Conservation (phyloP, 2,797 vertebrate species). For the Pseudomugil gertrudae region DNA sequence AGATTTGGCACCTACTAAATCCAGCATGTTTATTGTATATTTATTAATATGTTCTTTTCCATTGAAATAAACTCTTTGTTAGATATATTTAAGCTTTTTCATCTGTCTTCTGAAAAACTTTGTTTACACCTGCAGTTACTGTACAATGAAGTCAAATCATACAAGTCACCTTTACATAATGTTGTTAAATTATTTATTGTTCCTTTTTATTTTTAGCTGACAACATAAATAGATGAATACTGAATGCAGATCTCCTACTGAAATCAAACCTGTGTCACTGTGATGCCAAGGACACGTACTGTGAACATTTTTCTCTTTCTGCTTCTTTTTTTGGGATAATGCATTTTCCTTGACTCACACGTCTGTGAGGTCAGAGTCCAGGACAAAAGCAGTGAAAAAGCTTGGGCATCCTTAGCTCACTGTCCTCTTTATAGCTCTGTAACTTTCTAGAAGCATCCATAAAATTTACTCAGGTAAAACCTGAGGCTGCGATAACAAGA, state of each 20-base stretch:
- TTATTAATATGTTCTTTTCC: too few relatives aligned
- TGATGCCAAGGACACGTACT: slow-evolving; percentile 1
- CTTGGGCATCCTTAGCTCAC: slow-evolving; percentile 34
- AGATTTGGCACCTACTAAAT: too few relatives aligned
- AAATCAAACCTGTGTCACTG: slow-evolving; percentile 1
- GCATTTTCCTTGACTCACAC: slow-evolving; percentile 5
- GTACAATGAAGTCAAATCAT: background rate
- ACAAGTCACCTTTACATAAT: background rate
- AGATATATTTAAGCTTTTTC: slow-evolving; percentile 24
- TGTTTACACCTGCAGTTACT: background rate
- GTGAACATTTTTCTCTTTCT: background rate
- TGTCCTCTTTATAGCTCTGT: slow-evolving; percentile 32
- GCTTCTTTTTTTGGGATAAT: slow-evolving; percentile 25
- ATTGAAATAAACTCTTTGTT: slow-evolving; percentile 3
- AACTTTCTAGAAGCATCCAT: slow-evolving; percentile 53
- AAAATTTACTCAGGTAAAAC: slow-evolving; percentile 64
- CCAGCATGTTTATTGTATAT: too few relatives aligned
- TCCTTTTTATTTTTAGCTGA: background rate
- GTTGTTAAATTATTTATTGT: background rate
- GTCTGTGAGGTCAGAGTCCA: background rate
- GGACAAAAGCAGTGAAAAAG: slow-evolving; percentile 5
- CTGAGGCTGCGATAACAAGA: slow-evolving; percentile 52
- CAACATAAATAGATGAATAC: background rate
- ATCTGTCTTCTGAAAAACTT: slow-evolving; percentile 12
- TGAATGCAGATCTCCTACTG: background rate